phyloP scores from a whole-genome alignment of 2,888 invertebrate species.

The Lasioglossum zephyrum region DNA sequence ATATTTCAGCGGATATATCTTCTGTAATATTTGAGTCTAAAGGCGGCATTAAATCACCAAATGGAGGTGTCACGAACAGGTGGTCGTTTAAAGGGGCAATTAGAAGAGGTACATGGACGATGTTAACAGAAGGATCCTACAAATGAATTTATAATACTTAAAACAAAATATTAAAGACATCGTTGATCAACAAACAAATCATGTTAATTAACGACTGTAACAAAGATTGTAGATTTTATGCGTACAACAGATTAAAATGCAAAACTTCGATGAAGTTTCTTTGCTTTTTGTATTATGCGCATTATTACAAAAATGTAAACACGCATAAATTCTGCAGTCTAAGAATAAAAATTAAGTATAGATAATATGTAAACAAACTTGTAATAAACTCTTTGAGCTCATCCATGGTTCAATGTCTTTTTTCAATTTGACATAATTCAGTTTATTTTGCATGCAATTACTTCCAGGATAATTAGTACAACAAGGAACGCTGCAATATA shows the following conservation, averaged over 20 bases:
- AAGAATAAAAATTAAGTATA: slow-evolving; percentile 15
- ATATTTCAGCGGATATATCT: slow-evolving; percentile 70
- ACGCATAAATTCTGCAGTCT: neutral
- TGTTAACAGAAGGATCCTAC: slow-evolving; percentile 77
- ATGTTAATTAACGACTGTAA: neutral
- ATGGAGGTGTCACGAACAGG: slow-evolving; percentile 88
- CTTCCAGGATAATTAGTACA: neutral
- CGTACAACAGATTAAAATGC: neutral
- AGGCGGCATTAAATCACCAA: slow-evolving; percentile 86
- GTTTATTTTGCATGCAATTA: slow-evolving; percentile 77
- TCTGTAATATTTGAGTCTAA: slow-evolving; percentile 81
- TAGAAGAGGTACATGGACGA: slow-evolving; percentile 88
- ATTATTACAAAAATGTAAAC: neutral
- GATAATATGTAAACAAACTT: slow-evolving; percentile 64
- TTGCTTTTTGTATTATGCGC: neutral
- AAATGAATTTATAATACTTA: slow-evolving; percentile 1
- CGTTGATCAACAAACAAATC: neutral
- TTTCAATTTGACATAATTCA: slow-evolving; percentile 84
- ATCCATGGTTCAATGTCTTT: slow-evolving; percentile 86
- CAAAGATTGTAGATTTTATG: neutral
- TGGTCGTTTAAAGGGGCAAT: slow-evolving; percentile 86
- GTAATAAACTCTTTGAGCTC: slow-evolving; percentile 70
- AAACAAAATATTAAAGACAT: neutral
- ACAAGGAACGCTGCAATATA: slow-evolving; percentile 86
- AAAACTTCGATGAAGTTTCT: neutral